Percentiles rank a stretch among this genome's conserved stretches.
Evolutionary conservation across 2,113 vertebrate genomes (phyloP).

Genomic region (Bagarius yarrelli): DNA sequence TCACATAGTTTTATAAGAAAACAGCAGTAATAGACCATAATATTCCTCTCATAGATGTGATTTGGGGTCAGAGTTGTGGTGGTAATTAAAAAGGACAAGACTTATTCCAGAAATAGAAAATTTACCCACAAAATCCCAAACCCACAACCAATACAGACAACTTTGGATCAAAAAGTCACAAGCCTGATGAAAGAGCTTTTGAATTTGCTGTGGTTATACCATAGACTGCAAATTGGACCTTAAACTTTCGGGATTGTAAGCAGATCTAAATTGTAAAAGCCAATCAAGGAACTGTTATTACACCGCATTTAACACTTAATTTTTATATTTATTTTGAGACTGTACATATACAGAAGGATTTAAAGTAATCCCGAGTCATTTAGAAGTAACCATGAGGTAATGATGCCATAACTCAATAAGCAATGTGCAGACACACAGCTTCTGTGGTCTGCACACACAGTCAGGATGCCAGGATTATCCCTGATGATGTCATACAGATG

Average conservation of each 20-base stretch:
- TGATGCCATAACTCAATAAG: neutral
- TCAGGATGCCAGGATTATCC: slow-evolving; percentile 54
- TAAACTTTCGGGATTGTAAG: neutral
- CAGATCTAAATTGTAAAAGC: neutral
- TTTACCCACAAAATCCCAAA: neutral
- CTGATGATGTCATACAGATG: slow-evolving; percentile 64
- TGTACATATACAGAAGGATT: neutral
- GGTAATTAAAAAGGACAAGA: neutral
- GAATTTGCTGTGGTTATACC: neutral
- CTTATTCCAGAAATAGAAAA: neutral
- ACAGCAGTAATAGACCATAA: neutral
- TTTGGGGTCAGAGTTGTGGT: slow-evolving; percentile 1
- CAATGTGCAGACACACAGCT: slow-evolving; percentile 29
- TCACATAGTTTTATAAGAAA: neutral
- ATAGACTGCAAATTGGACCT: neutral
- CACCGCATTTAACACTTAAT: neutral
- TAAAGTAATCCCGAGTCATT: neutral
- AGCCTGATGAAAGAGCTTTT: neutral
- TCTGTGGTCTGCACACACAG: slow-evolving; percentile 53
- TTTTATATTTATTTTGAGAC: neutral
- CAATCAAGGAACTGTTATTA: neutral
- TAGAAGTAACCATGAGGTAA: neutral
- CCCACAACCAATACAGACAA: neutral
- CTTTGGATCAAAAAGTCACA: neutral
- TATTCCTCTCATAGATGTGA: neutral